Evolutionary conservation across 2,888 invertebrate species (phyloP).

Genomic region (Smittia sp.): DNA sequence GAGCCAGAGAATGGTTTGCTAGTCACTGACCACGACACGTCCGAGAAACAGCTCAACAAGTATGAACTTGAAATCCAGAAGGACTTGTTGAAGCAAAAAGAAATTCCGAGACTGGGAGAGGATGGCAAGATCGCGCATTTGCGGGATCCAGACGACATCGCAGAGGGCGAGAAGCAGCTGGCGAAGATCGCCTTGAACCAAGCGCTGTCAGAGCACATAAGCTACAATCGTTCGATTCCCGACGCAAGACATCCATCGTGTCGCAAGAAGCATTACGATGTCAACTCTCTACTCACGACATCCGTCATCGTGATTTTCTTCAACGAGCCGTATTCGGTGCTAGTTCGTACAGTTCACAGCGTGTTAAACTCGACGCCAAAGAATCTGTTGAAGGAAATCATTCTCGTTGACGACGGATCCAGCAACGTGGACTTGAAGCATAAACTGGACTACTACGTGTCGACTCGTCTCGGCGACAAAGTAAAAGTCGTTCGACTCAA

Average conservation of each 20-base stretch:
- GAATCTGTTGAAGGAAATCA: conserved; percentile 75
- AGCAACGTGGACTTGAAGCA: conserved; percentile 71
- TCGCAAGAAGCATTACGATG: conserved; percentile 56
- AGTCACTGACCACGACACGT: conserved; percentile 13
- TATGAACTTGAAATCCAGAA: conserved; percentile 36
- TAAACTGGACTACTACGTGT: conserved; percentile 76
- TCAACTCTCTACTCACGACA: conserved; percentile 64
- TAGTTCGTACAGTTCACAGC: conserved; percentile 73
- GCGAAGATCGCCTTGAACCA: conserved; percentile 85
- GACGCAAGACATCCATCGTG: conserved; percentile 52
- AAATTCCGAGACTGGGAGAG: conserved; percentile 24
- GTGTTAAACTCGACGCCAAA: conserved; percentile 68
- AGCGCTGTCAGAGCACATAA: conserved; percentile 81
- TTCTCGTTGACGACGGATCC: conserved; percentile 92
- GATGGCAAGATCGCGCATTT: conserved; percentile 26
- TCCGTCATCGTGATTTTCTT: conserved; percentile 85
- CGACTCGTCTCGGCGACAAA: conserved; percentile 65
- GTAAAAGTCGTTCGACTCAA: conserved; percentile 73
- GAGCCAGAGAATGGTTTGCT: conserved; percentile 29
- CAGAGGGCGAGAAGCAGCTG: conserved; percentile 65
- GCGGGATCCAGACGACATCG: conserved; percentile 44
- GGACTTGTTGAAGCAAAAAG: conserved; percentile 63
- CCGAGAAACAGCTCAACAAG: conserved; percentile 27
- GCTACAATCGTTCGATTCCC: conserved; percentile 69
- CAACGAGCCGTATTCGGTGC: conserved; percentile 85